A percentile compares a stretch with the other conserved stretches of the same genome.
These are phyloP conservation scores for Bombus sibiricus DNA, from an alignment of 1,140 invertebrate species.

Conservation along the genomic window DNA sequence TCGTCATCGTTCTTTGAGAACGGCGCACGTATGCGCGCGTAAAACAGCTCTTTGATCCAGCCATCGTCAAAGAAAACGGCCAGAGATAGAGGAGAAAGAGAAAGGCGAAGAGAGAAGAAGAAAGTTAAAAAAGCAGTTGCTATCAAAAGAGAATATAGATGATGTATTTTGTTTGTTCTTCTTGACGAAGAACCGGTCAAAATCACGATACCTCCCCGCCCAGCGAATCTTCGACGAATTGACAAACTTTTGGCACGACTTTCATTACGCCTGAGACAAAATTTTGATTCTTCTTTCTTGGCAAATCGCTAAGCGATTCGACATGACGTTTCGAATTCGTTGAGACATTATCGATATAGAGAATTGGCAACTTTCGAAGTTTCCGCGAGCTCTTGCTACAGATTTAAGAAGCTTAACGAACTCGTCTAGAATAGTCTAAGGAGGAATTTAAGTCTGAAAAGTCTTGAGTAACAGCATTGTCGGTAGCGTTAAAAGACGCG, in stretches of 20 bases:
- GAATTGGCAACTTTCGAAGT: not conserved
- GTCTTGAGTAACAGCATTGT: not conserved
- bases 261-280: not conserved
- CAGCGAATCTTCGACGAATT: not conserved
- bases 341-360: not conserved
- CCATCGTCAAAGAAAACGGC: constrained; percentile 23
- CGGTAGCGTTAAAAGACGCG: not conserved
- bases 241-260: not conserved
- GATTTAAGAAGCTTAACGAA: not conserved
- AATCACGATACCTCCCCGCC: not conserved
- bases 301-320: not conserved
- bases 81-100: not conserved
- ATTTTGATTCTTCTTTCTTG: not conserved
- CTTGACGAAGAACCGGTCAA: not conserved
- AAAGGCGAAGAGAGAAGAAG: not conserved
- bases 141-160: constrained; percentile 16
- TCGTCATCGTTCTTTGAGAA: constrained; percentile 30
- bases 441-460: not conserved
- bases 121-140: not conserved
- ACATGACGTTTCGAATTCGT: not conserved
- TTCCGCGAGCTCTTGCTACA: not conserved
- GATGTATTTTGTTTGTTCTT: constrained; percentile 10
- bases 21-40: constrained; percentile 15
- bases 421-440: too few species aligned
- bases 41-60: constrained; percentile 36